A percentile compares a stretch with the other conserved stretches of the same genome.
Conservation (phyloP, 2,113 vertebrate species). For the Petroica traversi region DNA sequence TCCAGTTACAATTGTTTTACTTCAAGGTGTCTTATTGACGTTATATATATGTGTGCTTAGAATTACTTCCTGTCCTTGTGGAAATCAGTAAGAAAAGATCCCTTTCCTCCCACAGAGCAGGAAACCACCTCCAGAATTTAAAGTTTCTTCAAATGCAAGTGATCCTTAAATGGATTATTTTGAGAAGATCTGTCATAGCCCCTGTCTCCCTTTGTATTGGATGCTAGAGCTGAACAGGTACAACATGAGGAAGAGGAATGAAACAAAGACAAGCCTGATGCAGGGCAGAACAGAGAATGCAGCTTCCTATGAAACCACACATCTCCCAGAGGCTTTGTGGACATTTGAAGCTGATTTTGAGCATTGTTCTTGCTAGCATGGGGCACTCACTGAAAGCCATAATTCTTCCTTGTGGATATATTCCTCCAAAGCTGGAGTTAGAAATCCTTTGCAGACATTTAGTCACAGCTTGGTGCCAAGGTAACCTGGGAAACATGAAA, state of each 20-base stretch:
- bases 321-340: not conserved
- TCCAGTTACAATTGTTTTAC: not conserved
- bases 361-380: not conserved
- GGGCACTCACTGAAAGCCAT: not conserved
- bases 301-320: not conserved
- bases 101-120: not conserved
- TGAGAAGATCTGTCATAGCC: not conserved
- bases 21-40: not conserved
- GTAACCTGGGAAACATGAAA: constrained; percentile 32
- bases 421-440: not conserved
- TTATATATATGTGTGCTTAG: not conserved
- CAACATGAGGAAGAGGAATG: not conserved
- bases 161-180: not conserved
- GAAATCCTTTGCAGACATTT: not conserved
- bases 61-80: not conserved
- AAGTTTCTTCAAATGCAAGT: not conserved
- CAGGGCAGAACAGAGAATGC: not conserved
- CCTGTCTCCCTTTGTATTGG: not conserved
- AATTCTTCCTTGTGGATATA: not conserved
- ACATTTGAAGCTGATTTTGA: not conserved
- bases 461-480: constrained; percentile 17
- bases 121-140: not conserved
- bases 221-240: not conserved
- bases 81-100: not conserved
- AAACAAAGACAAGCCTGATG: not conserved